These are phyloP conservation scores for Goniozus legneri DNA, from an alignment of 1,140 invertebrate genomes.

Conservation along the genomic window DNA sequence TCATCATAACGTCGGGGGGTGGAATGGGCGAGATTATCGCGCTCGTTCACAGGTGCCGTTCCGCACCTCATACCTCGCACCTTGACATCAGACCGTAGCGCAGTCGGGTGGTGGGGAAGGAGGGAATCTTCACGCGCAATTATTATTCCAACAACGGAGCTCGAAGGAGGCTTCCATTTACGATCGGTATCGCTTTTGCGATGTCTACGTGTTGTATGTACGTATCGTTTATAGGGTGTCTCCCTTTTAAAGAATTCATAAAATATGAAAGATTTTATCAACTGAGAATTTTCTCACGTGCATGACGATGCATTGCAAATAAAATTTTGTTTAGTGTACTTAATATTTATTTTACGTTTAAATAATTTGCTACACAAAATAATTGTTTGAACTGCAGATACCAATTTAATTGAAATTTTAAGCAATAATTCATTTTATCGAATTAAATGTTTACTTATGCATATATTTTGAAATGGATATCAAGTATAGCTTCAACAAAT, in stretches of 20 bases:
- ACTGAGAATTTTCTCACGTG: not conserved
- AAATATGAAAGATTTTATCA: not conserved
- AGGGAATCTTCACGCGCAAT: slow-evolving; percentile 6
- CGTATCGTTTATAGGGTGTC: not conserved
- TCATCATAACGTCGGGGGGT: slow-evolving; percentile 6
- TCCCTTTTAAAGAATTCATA: not conserved
- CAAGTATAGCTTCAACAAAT: too few relatives aligned
- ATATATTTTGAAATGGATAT: too few relatives aligned
- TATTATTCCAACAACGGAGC: slow-evolving; percentile 40
- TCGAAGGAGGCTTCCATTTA: slow-evolving; percentile 35
- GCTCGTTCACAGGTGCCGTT: slow-evolving; percentile 12
- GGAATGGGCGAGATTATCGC: slow-evolving; percentile 21
- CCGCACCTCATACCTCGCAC: not conserved
- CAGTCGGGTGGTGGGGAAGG: not conserved
- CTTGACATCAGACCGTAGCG: not conserved
- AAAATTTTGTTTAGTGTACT: too few relatives aligned
- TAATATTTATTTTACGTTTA: too few relatives aligned
- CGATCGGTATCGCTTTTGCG: slow-evolving; percentile 31
- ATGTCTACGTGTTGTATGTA: slow-evolving; percentile 15
- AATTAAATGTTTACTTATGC: too few relatives aligned
- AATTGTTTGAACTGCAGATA: too few relatives aligned
- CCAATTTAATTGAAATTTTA: too few relatives aligned
- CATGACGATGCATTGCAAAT: too few relatives aligned
- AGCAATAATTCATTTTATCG: too few relatives aligned
- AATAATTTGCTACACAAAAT: too few relatives aligned